Evolutionary conservation across 2,797 vertebrate genomes (phyloP).

Genomic region (Aeoliscus strigatus): DNA sequence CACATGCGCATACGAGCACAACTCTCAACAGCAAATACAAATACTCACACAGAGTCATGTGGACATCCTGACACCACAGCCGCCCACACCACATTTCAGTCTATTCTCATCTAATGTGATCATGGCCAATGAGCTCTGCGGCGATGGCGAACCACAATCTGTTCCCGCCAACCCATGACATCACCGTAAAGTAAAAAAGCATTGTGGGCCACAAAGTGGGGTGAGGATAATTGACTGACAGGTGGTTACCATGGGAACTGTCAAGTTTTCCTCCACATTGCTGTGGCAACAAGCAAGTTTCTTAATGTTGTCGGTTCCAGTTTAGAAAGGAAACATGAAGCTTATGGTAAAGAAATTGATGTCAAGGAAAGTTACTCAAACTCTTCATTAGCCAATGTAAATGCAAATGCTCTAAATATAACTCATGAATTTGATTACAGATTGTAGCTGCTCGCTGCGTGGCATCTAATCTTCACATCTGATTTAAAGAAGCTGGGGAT

Average conservation of each 20-base stretch:
- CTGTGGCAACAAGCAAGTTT: slow-evolving; percentile 42
- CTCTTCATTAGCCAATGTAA: slow-evolving; percentile 5
- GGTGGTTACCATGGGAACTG: slow-evolving; percentile 54
- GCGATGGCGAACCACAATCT: slow-evolving; percentile 48
- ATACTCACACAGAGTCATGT: slow-evolving; percentile 19
- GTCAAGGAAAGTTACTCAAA: slow-evolving; percentile 27
- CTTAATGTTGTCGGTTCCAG: slow-evolving; percentile 40
- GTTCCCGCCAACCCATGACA: slow-evolving; percentile 64
- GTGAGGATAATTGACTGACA: slow-evolving; percentile 53
- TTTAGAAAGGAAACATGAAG: slow-evolving; percentile 18
- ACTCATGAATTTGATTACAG: slow-evolving; percentile 18
- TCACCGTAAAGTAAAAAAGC: slow-evolving; percentile 54
- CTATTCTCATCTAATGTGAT: slow-evolving; percentile 65
- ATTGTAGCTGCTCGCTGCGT: slow-evolving; percentile 24
- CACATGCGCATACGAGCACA: slow-evolving; percentile 5
- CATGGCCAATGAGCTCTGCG: slow-evolving; percentile 57
- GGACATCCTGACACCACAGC: slow-evolving; percentile 11
- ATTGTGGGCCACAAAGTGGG: slow-evolving; percentile 46
- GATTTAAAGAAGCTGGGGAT: slow-evolving; percentile 31
- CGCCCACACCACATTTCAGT: slow-evolving; percentile 14
- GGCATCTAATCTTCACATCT: slow-evolving; percentile 33
- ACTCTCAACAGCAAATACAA: slow-evolving; percentile 28
- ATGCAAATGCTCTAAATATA: slow-evolving; percentile 19
- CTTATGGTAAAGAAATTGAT: slow-evolving; percentile 33
- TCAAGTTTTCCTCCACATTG: slow-evolving; percentile 41